Evolutionary conservation across 2,797 vertebrate species (phyloP).

Genomic region (Galagoides demidoff): DNA sequence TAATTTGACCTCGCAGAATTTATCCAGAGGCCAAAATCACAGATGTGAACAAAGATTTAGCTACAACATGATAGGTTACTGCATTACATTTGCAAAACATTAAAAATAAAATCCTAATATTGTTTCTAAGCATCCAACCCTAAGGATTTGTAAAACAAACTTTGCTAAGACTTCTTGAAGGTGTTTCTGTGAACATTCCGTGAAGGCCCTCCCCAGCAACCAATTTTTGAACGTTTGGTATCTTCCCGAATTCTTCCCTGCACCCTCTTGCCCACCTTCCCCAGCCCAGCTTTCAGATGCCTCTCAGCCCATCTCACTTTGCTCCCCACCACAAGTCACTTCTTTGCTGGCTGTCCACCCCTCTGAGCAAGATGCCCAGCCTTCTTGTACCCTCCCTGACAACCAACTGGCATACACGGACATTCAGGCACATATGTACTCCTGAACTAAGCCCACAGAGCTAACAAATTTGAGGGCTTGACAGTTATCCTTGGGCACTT

Average conservation of each 20-base stretch:
- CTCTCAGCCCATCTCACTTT: neutral
- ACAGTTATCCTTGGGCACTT: neutral
- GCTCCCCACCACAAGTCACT: neutral
- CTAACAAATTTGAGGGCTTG: neutral
- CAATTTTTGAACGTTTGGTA: neutral
- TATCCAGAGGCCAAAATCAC: neutral
- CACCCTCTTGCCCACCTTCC: neutral
- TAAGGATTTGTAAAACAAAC: neutral
- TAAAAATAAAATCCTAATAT: neutral
- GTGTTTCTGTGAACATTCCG: neutral
- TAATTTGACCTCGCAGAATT: neutral
- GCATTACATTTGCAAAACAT: neutral
- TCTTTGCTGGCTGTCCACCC: neutral
- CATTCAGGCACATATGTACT: fast-evolving
- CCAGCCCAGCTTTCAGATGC: neutral
- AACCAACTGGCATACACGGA: no score
- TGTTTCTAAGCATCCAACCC: neutral
- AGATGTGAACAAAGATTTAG: neutral
- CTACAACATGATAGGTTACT: neutral
- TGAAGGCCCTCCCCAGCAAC: neutral
- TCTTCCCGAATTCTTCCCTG: neutral
- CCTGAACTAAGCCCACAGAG: neutral
- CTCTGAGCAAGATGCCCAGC: neutral
- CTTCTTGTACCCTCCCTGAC: neutral
- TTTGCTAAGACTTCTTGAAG: neutral